Percentiles rank a stretch among this genome's conserved stretches.
Evolutionary conservation across 2,888 invertebrate genomes (phyloP).

Genomic region (Agonopterix heracliana): DNA sequence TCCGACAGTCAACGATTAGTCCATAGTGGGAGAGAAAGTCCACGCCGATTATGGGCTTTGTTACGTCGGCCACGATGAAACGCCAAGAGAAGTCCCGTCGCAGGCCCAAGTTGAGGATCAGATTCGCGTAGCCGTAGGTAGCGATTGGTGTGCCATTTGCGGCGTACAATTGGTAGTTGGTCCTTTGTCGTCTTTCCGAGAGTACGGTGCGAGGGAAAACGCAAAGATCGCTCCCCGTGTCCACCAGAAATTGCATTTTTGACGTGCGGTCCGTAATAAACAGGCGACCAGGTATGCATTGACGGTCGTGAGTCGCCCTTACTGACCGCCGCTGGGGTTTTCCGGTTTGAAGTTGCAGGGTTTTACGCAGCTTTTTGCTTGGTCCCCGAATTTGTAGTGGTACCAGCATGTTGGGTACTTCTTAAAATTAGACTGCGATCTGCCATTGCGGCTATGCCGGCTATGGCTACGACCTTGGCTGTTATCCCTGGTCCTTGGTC

Average conservation of each 20-base stretch:
- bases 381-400: not conserved
- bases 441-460: not conserved
- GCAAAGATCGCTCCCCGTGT: constrained; percentile 1
- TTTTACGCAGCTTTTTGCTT: too few relatives aligned
- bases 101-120: not conserved
- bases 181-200: constrained; percentile 5
- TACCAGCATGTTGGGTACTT: not conserved
- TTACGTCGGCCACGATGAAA: not conserved
- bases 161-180: constrained; percentile 9
- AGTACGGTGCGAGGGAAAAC: constrained; percentile 17
- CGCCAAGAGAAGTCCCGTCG: not conserved
- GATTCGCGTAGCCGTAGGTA: constrained; percentile 9
- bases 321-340: too few relatives aligned
- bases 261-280: constrained; percentile 15
- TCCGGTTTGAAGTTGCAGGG: too few relatives aligned
- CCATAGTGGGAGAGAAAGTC: too few relatives aligned
- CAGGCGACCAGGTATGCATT: constrained; percentile 8
- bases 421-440: not conserved
- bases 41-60: too few relatives aligned
- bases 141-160: constrained; percentile 15
- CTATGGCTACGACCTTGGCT: not conserved
- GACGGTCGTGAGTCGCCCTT: constrained; percentile 14
- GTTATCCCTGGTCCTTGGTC: not conserved
- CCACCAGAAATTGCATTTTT: too few relatives aligned
- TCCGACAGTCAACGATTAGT: too few relatives aligned